These are phyloP conservation scores for Microcebus lehilahytsara DNA, from an alignment of 2,113 vertebrate species.

Conservation along the genomic window DNA sequence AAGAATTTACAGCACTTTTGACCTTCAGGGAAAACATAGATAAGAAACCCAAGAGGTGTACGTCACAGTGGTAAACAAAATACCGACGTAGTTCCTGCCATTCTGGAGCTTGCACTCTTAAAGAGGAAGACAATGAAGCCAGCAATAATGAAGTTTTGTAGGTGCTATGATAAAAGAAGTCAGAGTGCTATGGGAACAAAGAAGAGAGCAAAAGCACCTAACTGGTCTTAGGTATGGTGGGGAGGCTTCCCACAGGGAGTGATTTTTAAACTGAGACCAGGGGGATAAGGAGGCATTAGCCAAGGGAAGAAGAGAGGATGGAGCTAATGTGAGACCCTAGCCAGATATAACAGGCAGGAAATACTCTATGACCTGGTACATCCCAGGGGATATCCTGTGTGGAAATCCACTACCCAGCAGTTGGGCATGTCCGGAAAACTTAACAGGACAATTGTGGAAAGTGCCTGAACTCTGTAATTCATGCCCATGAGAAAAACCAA, in stretches of 20 bases:
- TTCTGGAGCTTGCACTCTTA: constrained; percentile 1
- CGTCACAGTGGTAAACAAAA: neutral
- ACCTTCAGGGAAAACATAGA: constrained; percentile 1
- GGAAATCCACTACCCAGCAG: constrained; percentile 31
- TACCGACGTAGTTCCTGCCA: neutral
- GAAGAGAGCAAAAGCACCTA: neutral
- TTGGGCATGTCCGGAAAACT: constrained; percentile 19
- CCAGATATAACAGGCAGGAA: constrained; percentile 44
- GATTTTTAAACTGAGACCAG: constrained; percentile 32
- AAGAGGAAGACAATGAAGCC: neutral
- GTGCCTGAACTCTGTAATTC: neutral
- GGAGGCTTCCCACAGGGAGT: constrained; percentile 6
- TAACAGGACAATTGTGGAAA: constrained; percentile 24
- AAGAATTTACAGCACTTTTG: constrained; percentile 24
- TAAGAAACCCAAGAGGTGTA: neutral
- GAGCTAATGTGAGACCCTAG: neutral
- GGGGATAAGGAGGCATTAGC: constrained; percentile 16
- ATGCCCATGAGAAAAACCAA: neutral
- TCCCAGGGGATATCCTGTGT: constrained; percentile 50
- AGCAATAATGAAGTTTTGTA: neutral
- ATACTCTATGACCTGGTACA: constrained; percentile 2
- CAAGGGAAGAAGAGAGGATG: neutral
- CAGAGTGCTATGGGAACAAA: neutral
- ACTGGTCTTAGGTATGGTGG: neutral
- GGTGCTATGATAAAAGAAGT: neutral